phyloP scores from a whole-genome alignment of 2,113 vertebrate genomes.

The Melanostigma gelatinosum region DNA sequence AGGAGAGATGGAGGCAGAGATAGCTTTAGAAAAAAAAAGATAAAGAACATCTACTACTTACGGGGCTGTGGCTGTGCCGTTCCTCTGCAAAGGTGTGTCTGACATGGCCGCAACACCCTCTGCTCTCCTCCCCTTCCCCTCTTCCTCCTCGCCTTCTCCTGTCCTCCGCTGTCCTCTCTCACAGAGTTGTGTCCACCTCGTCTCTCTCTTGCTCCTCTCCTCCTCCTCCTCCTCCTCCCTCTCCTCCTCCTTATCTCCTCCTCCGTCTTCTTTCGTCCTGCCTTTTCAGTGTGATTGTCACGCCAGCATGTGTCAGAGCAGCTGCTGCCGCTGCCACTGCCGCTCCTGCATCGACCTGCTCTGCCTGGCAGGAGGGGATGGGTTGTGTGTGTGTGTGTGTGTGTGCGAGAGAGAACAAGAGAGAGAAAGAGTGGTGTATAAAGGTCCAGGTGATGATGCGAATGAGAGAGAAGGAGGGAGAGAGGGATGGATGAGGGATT shows the following conservation, averaged over 20 bases:
- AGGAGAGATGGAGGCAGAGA: conserved; percentile 38
- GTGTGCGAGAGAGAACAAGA: not conserved
- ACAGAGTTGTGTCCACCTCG: conserved; percentile 55
- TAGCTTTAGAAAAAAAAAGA: conserved; percentile 1
- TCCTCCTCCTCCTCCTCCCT: conserved; percentile 21
- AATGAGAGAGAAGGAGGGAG: not conserved
- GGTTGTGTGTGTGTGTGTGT: conserved; percentile 27
- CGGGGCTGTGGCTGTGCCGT: conserved; percentile 68
- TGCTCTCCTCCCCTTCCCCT: conserved; percentile 24
- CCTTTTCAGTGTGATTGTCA: conserved; percentile 39
- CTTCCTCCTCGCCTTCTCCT: conserved; percentile 30
- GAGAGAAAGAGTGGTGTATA: conserved; percentile 5
- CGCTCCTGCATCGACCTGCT: conserved; percentile 61
- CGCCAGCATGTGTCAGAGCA: conserved; percentile 58
- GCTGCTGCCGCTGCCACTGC: conserved; percentile 24
- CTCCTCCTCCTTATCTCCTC: conserved; percentile 32
- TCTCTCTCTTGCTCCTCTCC: not conserved
- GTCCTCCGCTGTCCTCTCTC: conserved; percentile 43
- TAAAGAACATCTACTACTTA: conserved; percentile 67
- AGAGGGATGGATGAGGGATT: not conserved
- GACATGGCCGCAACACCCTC: conserved; percentile 73
- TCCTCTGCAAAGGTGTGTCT: conserved; percentile 77
- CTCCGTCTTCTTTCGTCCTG: conserved; percentile 54
- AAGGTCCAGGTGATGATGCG: conserved; percentile 12
- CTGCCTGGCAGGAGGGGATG: conserved; percentile 55